phyloP scores from a whole-genome alignment of 2,888 invertebrate species.

The Pegoplata infirma region DNA sequence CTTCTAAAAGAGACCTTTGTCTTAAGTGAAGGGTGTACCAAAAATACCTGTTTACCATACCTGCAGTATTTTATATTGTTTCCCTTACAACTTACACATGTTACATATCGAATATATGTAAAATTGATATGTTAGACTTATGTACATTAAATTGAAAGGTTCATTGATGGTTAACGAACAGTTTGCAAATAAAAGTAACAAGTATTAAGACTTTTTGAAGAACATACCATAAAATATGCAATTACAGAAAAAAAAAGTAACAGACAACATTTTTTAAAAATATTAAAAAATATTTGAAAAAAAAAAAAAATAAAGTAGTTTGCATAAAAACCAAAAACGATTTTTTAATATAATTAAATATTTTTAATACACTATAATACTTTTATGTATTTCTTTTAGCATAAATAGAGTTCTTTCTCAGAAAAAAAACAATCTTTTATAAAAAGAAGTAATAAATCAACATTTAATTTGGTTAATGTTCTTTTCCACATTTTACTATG shows the following conservation, averaged over 20 bases:
- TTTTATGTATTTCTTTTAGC: background rate
- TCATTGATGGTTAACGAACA: background rate
- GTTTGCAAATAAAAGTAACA: background rate
- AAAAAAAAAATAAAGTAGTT: background rate
- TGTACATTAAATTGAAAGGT: background rate
- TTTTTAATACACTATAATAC: background rate
- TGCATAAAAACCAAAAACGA: background rate
- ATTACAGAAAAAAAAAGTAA: background rate
- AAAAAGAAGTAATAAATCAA: slow-evolving; percentile 51
- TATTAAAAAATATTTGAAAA: background rate
- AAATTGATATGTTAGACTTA: too few species aligned
- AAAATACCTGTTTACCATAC: too few species aligned
- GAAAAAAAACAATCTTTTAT: background rate
- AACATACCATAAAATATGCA: background rate
- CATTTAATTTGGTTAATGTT: slow-evolving; percentile 58
- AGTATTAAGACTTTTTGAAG: background rate
- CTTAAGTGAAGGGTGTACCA: too few species aligned
- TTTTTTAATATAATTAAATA: too few species aligned
- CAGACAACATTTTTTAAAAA: background rate
- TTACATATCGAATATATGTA: background rate
- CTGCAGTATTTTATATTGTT: too few species aligned
- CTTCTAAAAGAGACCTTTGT: too few species aligned
- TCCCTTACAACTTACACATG: too few species aligned
- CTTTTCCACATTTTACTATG: background rate
- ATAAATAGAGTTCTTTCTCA: background rate